Evolutionary conservation across 2,888 invertebrate species (phyloP).

Genomic region (Scaptomyza caliginosa): DNA sequence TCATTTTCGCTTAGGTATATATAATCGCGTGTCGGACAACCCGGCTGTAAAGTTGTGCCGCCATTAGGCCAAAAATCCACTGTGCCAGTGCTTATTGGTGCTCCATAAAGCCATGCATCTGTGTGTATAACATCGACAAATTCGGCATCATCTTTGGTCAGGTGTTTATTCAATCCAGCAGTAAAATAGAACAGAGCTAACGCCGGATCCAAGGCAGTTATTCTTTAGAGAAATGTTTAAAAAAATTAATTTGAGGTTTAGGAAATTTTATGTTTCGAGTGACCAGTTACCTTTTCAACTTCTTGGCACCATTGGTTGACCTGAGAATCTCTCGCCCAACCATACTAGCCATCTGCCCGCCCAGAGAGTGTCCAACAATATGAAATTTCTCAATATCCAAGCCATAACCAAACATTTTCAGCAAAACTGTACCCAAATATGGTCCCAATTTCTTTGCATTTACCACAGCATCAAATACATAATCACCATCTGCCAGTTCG

Average conservation of each 20-base stretch:
- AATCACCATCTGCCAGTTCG: conserved; percentile 83
- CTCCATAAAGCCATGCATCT: conserved; percentile 87
- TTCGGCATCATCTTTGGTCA: conserved; percentile 85
- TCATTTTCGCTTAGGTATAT: conserved; percentile 83
- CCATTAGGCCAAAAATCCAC: conserved; percentile 88
- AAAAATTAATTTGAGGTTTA: neutral
- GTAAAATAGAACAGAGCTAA: conserved; percentile 86
- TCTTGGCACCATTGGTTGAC: conserved; percentile 50
- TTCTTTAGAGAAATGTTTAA: conserved; percentile 77
- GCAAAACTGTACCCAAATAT: conserved; percentile 74
- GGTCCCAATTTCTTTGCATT: conserved; percentile 80
- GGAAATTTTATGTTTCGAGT: neutral
- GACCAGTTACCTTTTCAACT: conserved; percentile 59
- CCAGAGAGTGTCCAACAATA: conserved; percentile 83
- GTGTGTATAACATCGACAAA: conserved; percentile 89
- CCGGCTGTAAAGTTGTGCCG: conserved; percentile 86
- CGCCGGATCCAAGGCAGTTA: conserved; percentile 87
- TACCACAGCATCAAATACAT: conserved; percentile 81
- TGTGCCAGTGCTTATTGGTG: conserved; percentile 86
- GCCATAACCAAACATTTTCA: conserved; percentile 80
- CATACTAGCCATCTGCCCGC: conserved; percentile 82
- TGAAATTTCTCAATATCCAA: conserved; percentile 79
- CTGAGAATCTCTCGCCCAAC: conserved; percentile 76
- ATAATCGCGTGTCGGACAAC: conserved; percentile 85
- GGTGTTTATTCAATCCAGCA: conserved; percentile 76